Conservation (phyloP, 2,797 vertebrate genomes). For the Darevskia mixta region DNA sequence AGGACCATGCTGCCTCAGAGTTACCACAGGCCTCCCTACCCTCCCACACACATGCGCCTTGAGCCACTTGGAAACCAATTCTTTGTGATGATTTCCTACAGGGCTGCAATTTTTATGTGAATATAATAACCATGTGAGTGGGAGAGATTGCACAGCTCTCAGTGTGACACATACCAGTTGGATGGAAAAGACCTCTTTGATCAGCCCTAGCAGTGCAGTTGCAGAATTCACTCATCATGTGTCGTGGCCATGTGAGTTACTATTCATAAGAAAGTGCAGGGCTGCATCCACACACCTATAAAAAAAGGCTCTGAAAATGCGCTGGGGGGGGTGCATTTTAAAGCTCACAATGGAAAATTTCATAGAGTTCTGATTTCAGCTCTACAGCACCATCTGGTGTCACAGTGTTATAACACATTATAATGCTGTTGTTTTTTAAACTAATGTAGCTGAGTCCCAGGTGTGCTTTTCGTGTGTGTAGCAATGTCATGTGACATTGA, state of each 20-base stretch:
- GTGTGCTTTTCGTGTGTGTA: neutral
- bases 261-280: neutral
- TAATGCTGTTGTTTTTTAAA: too few relatives aligned
- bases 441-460: neutral
- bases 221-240: neutral
- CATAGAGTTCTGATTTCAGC: too few relatives aligned
- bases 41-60: neutral
- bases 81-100: neutral
- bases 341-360: too few relatives aligned
- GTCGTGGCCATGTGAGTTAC: neutral
- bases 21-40: neutral
- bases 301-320: too few relatives aligned
- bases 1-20: neutral
- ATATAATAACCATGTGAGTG: neutral
- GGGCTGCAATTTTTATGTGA: neutral
- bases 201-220: neutral
- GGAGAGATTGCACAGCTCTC: neutral
- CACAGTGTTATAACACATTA: too few relatives aligned
- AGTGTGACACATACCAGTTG: neutral
- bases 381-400: too few relatives aligned
- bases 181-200: neutral
- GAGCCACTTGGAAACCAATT: neutral
- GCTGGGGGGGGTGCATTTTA: too few relatives aligned
- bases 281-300: too few relatives aligned
- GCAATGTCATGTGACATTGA: too few relatives aligned